Base-by-base conservation (phyloP, 2,797 vertebrate species). In the Danio albolineatus region DNA sequence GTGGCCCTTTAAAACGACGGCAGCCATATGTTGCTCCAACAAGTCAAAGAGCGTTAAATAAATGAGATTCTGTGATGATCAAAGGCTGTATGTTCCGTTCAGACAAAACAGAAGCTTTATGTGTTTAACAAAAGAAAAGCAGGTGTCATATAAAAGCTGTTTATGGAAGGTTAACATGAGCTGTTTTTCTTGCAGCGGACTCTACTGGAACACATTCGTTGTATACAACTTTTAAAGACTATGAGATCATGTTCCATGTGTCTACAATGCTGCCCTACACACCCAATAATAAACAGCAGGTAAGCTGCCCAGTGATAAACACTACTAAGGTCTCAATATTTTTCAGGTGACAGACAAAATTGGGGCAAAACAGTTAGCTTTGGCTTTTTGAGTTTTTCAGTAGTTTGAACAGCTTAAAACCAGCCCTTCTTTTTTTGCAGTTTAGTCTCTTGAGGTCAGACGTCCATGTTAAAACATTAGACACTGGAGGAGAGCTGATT, bases 251-350 rank as follows among this genome's bases (percentile, higher is more conserved):
- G 97, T 98, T 99, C 90, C 98, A 98, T 0, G 96, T 99, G 81
- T 98, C 97, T 5, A 98, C 96, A 77, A 96, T 98, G 96, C 91
- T 99, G 84, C 97, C 97, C 2, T 99, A 98, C 87, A 99, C 97
- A 5, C 96, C 98, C 67, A 99, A 99, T 92, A 99, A 99, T 87
- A 98, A 98, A 86, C 97, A 99, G 76, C 97, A 98, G 96, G 97
- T 98, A 93, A 19, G 53, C 46, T 14, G n/a, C n/a, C 41, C 10
- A 36, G 46, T 0, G 53, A 19, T 39, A 16, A 59, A 57, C 62
- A 48, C 43, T 13, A 7, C 17, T 51, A 28, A n/a, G 14, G 48
- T 51, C 0, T 10, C 10, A 8, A 10, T 51, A 51, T 12, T 51
- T 14, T 51, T 51, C 10, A 12, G 28, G 28, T 28, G 28, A n/a